Conservation (phyloP, 2,113 vertebrate species). For the Recurvirostra avosetta region DNA sequence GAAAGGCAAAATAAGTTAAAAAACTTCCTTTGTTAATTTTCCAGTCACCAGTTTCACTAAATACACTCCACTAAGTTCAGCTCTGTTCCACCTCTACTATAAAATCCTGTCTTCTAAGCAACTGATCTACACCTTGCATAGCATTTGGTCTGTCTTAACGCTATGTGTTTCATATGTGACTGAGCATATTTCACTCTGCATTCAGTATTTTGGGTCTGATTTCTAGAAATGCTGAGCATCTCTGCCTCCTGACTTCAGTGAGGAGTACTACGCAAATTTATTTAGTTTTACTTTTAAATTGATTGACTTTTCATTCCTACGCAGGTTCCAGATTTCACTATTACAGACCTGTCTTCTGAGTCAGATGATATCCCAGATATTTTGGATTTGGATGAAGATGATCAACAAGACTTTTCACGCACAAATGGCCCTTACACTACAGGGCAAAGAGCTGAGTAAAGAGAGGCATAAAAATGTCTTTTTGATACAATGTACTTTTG, state of each 20-base stretch:
- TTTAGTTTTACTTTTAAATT: constrained; percentile 39
- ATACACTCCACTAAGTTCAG: not conserved
- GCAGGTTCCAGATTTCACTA: constrained; percentile 77
- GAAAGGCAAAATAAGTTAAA: not conserved
- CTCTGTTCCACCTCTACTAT: not conserved
- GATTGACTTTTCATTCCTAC: constrained; percentile 55
- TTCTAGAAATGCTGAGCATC: not conserved
- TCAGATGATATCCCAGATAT: constrained; percentile 76
- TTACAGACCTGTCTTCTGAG: constrained; percentile 76
- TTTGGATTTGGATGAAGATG: constrained; percentile 75
- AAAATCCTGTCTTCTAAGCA: not conserved
- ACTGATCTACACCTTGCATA: not conserved
- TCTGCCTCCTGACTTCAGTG: not conserved
- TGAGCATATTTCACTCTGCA: not conserved
- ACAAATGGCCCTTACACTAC: constrained; percentile 44
- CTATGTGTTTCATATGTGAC: not conserved
- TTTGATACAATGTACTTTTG: constrained; percentile 9
- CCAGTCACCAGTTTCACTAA: not conserved
- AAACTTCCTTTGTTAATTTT: not conserved
- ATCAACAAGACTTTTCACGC: constrained; percentile 63
- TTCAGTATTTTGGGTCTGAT: not conserved
- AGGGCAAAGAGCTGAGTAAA: constrained; percentile 56
- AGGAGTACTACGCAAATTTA: not conserved
- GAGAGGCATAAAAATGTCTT: not conserved
- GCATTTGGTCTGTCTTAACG: not conserved